Evolutionary conservation across 2,797 vertebrate species (phyloP), one percentile per base, ranked within the genome.

Genomic region (Neopelma chrysocephalum): DNA sequence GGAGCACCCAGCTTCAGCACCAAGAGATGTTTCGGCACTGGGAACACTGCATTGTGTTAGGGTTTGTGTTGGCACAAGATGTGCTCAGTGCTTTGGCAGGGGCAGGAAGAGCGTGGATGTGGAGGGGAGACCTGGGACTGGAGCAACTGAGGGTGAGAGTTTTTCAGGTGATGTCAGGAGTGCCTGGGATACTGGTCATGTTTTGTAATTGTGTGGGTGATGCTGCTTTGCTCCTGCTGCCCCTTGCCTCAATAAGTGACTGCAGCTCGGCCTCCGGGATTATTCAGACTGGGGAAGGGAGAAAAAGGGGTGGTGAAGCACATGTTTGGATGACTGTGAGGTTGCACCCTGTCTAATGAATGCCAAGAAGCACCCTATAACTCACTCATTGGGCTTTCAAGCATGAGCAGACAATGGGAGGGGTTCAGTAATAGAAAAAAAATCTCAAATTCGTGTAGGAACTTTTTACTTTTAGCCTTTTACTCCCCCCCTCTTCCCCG

Each of bases 391-490:
- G 76, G 72, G 43, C 43, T 90, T 58, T 56, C 47, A 43, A 58
- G 45, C 1, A 2, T 10, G 21, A 75, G 29, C 62, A 58, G 73
- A 86, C n/a, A 53, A 50, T 2, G 19, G 25, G 36, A 87, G 13
- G 15, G 9, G 62, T 78, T 73, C 61, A 71, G 51, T 68, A 92
- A 61, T 2, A 82, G n/a, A 5, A 45, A 90, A 77, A 82, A 77
- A 82, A 82, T 69, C 47, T 78, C 47, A 40, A 32, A 61, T 75
- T 87, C 3, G 4, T 57, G 23, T 13, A 80, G 83, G 81, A 95
- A 50, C 42, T 20, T 94, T 58, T 95, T 90, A 71, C 64, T 89
- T 94, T 82, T 73, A 94, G 51, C 29, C 58, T 87, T 94, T 92
- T 87, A 79, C 71, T 90, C 77, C 38, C 68, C 25, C 9, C 15